Evolutionary conservation across 2,888 invertebrate species (phyloP).

Genomic region (Dolomedes plantarius): DNA sequence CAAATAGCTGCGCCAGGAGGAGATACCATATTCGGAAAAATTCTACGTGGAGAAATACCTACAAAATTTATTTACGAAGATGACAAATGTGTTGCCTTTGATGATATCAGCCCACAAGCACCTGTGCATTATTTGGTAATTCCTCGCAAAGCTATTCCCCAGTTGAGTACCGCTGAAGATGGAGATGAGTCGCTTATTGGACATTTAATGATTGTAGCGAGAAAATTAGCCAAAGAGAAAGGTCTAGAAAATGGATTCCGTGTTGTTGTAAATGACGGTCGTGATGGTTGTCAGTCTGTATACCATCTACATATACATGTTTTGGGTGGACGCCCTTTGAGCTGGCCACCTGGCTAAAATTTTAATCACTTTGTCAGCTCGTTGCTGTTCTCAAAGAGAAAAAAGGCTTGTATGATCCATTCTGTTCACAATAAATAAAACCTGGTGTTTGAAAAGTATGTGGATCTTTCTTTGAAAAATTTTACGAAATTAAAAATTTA

Average conservation of each 20-base stretch:
- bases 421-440: too few species aligned
- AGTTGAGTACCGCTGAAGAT: constrained; percentile 72
- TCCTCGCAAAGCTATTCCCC: constrained; percentile 73
- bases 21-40: constrained; percentile 80
- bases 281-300: constrained; percentile 79
- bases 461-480: too few species aligned
- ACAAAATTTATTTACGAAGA: constrained; percentile 80
- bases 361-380: too few species aligned
- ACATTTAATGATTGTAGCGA: constrained; percentile 77
- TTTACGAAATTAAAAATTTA: too few species aligned
- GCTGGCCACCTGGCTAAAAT: constrained; percentile 79
- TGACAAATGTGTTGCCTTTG: constrained; percentile 79
- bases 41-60: constrained; percentile 79
- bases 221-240: constrained; percentile 76
- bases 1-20: constrained; percentile 72
- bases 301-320: constrained; percentile 80
- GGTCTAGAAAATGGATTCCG: constrained; percentile 72
- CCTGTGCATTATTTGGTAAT: constrained; percentile 79
- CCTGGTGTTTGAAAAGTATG: too few species aligned
- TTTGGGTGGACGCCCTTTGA: constrained; percentile 79
- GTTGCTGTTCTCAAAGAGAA: too few species aligned
- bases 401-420: too few species aligned
- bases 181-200: constrained; percentile 76
- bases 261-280: constrained; percentile 78
- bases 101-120: constrained; percentile 79